Base-by-base conservation (phyloP, 2,888 invertebrate species). In the Caradrina kadenii region DNA sequence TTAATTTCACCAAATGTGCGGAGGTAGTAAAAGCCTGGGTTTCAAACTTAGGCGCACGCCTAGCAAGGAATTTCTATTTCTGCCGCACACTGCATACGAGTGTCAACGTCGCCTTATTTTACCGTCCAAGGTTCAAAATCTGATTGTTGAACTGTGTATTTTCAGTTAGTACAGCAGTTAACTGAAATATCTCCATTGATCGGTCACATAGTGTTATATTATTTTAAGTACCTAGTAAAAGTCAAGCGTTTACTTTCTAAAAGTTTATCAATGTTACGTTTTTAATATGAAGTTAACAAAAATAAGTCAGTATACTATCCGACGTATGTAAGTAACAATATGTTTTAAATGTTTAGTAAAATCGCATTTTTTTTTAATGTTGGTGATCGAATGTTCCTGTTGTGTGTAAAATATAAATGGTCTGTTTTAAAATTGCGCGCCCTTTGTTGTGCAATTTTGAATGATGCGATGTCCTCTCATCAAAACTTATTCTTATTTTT, bases 291-390 rank as follows among this genome's bases (percentile, higher is more conserved):
- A 73, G 31, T 42, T 63, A 70, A 22, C 73, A 35, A 64, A 35
- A 42, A 49, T 35, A 15, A 55, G 31, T 55, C 11, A 55, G 13
- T 50, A 65, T 55, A 49, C 49, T 45, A 2, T 70, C 11, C 54
- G 70, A 35, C 73, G 70, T 65, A 73, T 70, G 70, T 70, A 64
- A 64, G 73, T 70, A 48, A 2, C n/a, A n/a, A n/a, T n/a, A n/a
- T n/a, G n/a, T n/a, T n/a, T n/a, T n/a, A n/a, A n/a, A 45, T 1
- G 39, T 39, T 39, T 39, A 3, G 4, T 39, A 39, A 39, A 39
- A 11, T 39, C 39, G 13, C 13, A 2, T 39, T 39, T 39, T 39
- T 13, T 11, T 13, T 39, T 39, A 13, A 39, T 13, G 11, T 39
- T 1, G 39, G 13, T 13, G 13, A 39, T 13, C 4, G 39, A 13